phyloP scores from a whole-genome alignment of 2,888 invertebrate species.

The Sminthurinus aureus region DNA sequence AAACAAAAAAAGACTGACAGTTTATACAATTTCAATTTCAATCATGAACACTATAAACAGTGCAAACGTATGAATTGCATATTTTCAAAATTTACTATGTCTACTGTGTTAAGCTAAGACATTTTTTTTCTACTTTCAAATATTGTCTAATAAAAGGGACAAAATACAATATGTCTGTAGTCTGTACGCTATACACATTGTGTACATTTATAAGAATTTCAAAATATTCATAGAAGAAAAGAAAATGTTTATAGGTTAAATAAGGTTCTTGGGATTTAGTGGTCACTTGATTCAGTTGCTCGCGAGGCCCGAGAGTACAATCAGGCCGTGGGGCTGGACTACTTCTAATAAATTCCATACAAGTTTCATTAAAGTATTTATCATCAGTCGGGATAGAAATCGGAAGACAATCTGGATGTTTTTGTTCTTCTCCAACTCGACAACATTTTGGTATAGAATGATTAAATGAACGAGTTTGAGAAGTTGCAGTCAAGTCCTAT shows the following conservation, averaged over 20 bases:
- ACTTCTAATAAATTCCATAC: slow-evolving; percentile 83
- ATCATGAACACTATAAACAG: not conserved
- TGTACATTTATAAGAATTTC: not conserved
- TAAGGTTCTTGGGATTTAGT: not conserved
- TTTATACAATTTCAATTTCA: not conserved
- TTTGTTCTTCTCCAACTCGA: slow-evolving; percentile 55
- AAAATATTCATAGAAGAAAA: not conserved
- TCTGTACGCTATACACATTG: no score
- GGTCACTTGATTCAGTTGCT: slow-evolving; percentile 78
- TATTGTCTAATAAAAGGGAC: no score
- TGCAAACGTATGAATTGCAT: no score
- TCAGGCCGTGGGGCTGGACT: slow-evolving; percentile 81
- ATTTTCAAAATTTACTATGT: no score
- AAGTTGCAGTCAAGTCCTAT: slow-evolving; percentile 71
- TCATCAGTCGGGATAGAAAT: slow-evolving; percentile 66
- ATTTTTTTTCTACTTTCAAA: no score
- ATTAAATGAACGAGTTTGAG: slow-evolving; percentile 57
- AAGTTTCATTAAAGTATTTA: slow-evolving; percentile 62
- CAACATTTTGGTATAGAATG: slow-evolving; percentile 58
- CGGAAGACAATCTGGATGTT: slow-evolving; percentile 87
- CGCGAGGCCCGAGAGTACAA: slow-evolving; percentile 82
- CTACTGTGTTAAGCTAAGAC: no score
- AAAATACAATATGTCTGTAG: no score
- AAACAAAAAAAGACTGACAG: no score
- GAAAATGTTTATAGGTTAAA: no score